Evolutionary conservation across 2,797 vertebrate species (phyloP), one percentile per base, ranked within the genome.

Genomic region (Anguilla obscura): DNA sequence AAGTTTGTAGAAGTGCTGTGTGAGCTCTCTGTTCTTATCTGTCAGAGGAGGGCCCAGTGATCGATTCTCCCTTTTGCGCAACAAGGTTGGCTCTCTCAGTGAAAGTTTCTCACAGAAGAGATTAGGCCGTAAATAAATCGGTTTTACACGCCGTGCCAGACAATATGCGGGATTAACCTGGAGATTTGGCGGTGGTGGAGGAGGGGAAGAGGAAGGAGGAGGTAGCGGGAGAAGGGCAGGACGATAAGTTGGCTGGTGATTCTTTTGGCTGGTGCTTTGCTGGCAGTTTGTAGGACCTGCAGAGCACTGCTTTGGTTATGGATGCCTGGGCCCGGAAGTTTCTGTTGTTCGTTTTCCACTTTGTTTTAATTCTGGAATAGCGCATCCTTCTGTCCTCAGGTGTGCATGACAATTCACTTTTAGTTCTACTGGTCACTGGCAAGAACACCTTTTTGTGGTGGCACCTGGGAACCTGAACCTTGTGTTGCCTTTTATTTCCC

Each of bases 81-180:
- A 85, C 63, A 84, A 88, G 82, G 48, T n/a, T 1, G 8, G 21
- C 30, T 33, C 63, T 52, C n/a, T 87, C 80, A 84, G 27, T 24
- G 48, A 88, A 52, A 54, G 82, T 74, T 88, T 52, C 48, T 21
- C 48, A 3, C 24, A 74, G 36, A 74, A 50, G 27, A 85, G 66
- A 74, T 85, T 74, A 33, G 63, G 7, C 82, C 24, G 30, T 74
- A 88, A 85, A 56, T 71, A 83, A 74, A 27, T 85, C 82, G 3
- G 18, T 63, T n/a, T 71, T 52, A 24, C 27, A 58, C 45, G 50
- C n/a, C n/a, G 18, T 50, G 80, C 24, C 40, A 50, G 12, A 18
- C 76, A 83, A 58, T 84, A 27, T 69, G 36, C 14, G 7, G 58
- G 82, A 36, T 69, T 63, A 14, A 87, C n/a, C 82, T 48, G 76